Percentiles rank a stretch among this genome's conserved stretches.
These are phyloP conservation scores for Luffia ferchaultella DNA, from an alignment of 2,888 invertebrate species.

Conservation along the genomic window DNA sequence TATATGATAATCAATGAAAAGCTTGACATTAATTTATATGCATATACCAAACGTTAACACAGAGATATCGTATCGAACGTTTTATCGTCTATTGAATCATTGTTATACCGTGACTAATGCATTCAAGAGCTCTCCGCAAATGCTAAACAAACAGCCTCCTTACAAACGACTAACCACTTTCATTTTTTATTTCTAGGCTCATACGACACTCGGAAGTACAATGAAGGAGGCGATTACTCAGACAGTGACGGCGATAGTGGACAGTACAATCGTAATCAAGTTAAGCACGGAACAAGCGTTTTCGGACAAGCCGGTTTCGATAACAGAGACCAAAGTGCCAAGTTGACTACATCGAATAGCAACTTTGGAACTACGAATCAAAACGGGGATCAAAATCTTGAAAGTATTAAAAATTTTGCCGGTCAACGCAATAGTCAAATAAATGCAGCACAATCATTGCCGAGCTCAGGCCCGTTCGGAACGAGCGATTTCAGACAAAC, in stretches of 20 bases:
- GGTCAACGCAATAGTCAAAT: not conserved
- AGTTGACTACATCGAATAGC: constrained; percentile 32
- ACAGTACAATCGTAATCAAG: constrained; percentile 32
- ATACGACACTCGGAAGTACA: constrained; percentile 51
- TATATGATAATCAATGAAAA: too few species aligned
- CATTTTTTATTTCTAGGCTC: constrained; percentile 60
- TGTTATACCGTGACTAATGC: not conserved
- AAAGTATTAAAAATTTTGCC: not conserved
- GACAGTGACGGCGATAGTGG: constrained; percentile 27
- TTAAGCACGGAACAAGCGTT: constrained; percentile 27
- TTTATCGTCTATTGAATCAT: constrained; percentile 20
- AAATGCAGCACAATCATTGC: not conserved
- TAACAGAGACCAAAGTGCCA: constrained; percentile 24
- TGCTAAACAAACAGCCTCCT: not conserved
- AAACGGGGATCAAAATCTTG: not conserved
- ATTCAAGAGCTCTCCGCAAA: not conserved
- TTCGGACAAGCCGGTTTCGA: constrained; percentile 23
- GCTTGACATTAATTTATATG: too few species aligned
- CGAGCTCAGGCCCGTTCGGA: not conserved
- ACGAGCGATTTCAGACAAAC: not conserved
- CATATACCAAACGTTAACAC: too few species aligned
- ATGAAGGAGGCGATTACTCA: constrained; percentile 41
- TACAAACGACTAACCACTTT: constrained; percentile 31
- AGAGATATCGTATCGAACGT: constrained; percentile 32
- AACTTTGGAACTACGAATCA: not conserved